These are phyloP conservation scores for Trichomalopsis sarcophagae DNA, from an alignment of 1,140 invertebrate species.

Conservation along the genomic window DNA sequence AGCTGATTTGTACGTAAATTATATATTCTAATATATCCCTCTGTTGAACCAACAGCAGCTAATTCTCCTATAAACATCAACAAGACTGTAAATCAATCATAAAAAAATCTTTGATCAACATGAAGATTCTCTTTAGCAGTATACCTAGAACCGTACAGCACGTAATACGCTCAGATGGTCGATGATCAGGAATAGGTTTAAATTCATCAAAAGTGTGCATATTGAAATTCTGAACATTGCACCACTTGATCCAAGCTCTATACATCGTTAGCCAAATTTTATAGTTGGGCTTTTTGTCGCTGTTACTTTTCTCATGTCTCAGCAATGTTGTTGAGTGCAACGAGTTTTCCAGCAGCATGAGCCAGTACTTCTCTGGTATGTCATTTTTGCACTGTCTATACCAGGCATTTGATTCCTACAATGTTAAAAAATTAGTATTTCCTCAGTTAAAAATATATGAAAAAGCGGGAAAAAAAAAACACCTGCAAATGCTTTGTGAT, in stretches of 20 bases:
- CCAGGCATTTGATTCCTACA: slow-evolving; percentile 53
- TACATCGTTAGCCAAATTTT: slow-evolving; percentile 55
- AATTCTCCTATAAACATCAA: slow-evolving; percentile 49
- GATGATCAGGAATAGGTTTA: slow-evolving; percentile 39
- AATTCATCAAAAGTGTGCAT: slow-evolving; percentile 19
- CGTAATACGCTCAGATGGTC: slow-evolving; percentile 51
- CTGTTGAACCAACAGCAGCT: slow-evolving; percentile 54
- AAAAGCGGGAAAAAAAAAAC: neutral
- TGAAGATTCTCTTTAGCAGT: neutral
- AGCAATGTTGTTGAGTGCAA: slow-evolving; percentile 15
- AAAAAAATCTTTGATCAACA: neutral
- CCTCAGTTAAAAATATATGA: neutral
- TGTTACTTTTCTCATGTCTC: slow-evolving; percentile 27
- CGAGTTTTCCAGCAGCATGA: slow-evolving; percentile 52
- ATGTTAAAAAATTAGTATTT: neutral
- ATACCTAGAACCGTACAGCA: slow-evolving; percentile 52
- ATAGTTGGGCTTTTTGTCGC: neutral
- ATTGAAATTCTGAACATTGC: slow-evolving; percentile 48
- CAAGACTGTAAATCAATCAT: neutral
- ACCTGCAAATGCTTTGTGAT: slow-evolving; percentile 55
- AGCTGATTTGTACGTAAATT: slow-evolving; percentile 28
- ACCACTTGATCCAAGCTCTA: slow-evolving; percentile 53
- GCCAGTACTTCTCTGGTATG: slow-evolving; percentile 54
- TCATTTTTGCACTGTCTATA: slow-evolving; percentile 50
- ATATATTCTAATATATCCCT: slow-evolving; percentile 56